These are phyloP conservation scores for Peromyscus eremicus DNA, from an alignment of 2,797 vertebrate species.

Conservation along the genomic window DNA sequence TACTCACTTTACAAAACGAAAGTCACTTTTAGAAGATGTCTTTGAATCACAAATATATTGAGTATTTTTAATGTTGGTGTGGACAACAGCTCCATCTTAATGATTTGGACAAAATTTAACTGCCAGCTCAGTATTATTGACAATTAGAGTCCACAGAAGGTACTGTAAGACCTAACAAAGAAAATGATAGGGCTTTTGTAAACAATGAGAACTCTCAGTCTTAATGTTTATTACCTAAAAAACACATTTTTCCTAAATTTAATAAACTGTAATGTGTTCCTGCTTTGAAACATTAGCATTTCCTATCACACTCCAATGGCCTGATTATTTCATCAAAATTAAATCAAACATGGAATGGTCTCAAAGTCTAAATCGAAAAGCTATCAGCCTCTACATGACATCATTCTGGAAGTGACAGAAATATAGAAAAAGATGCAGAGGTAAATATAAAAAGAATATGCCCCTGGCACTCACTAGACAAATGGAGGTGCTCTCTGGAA, in stretches of 20 bases:
- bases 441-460: background rate
- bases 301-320: slow-evolving; percentile 53
- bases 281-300: slow-evolving; percentile 71
- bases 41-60: slow-evolving; percentile 38
- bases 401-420: slow-evolving; percentile 49
- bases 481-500: background rate
- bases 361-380: slow-evolving; percentile 57
- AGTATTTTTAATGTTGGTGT: slow-evolving; percentile 54
- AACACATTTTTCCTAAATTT: slow-evolving; percentile 72
- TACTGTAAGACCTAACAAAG: slow-evolving; percentile 32
- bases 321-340: slow-evolving; percentile 75
- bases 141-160: slow-evolving; percentile 63
- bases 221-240: slow-evolving; percentile 70
- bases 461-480: background rate
- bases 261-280: slow-evolving; percentile 71
- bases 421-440: background rate
- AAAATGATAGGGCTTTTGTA: slow-evolving; percentile 54
- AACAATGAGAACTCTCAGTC: slow-evolving; percentile 57
- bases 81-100: slow-evolving; percentile 40
- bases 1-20: slow-evolving; percentile 2
- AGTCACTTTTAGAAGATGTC: slow-evolving; percentile 29
- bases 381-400: background rate
- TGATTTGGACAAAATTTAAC: slow-evolving; percentile 71
- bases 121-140: slow-evolving; percentile 29
- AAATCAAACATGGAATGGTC: slow-evolving; percentile 65